Evolutionary conservation across 2,888 invertebrate genomes (phyloP), one percentile per base, ranked within the genome.

Genomic region (Rotaria socialis): DNA sequence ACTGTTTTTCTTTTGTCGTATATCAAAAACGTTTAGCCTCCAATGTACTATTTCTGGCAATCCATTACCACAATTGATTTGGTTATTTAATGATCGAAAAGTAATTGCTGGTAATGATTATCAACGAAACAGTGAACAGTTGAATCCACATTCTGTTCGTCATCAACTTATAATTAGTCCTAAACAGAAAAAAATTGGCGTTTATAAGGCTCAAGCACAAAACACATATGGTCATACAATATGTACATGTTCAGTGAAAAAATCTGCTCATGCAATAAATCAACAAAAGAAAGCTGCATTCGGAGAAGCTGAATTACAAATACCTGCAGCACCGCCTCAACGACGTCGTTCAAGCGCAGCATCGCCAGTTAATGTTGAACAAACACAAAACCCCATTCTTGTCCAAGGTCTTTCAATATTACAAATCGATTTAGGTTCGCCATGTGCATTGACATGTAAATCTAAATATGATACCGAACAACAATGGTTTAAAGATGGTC

Each of bases 21-120:
- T n/a, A n/a, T 10, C 16, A 24, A 27, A 14, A 27, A 24, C n/a
- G 4, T 47, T 16, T 47, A 80, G 80, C 14, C 80, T 86, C 50
- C 75, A 85, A 56, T 84, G 84, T 50, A 35, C 35, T 0, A n/a
- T 86, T 24, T 56, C 35, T 22, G 85, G 85, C n/a, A 86, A 85
- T 74, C 75, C 86, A 16, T 35, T 52, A 84, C 50, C 74, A 2
- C 35, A 85, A 56, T n/a, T 86, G 16, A 84, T 24, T 27, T 86
- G 86, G 86, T 84, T 86, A 41, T 41, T 80, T 22, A 74, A 86
- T 55, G 86, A 60, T 35, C 67, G 67, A 35, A 74, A 86, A 58
- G 11, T 85, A 11, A 85, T 47, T 60, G 19, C 16, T 24, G 74
- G 58, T 24, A 80, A 85, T 58, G 86, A 60, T n/a, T 80, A 80